These are phyloP conservation scores for Ochropacha duplaris DNA, from an alignment of 2,888 invertebrate species.

Conservation along the genomic window DNA sequence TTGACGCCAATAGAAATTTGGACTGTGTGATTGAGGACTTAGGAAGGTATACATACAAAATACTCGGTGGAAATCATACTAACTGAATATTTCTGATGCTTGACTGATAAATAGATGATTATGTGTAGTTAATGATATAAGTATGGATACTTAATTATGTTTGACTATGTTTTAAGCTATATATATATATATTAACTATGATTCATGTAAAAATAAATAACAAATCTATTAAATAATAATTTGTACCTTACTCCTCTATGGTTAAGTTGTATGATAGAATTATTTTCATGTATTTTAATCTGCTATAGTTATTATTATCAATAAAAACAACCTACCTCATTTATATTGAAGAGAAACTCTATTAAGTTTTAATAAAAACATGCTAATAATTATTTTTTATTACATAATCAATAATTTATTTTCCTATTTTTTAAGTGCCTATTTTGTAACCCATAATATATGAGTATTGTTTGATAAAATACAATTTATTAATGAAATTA, in stretches of 20 bases:
- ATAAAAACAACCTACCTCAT: background rate
- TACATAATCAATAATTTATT: conserved; percentile 67
- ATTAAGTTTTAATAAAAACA: conserved; percentile 27
- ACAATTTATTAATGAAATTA: background rate
- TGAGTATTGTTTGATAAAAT: conserved; percentile 1
- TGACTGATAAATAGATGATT: background rate
- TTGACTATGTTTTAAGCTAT: background rate
- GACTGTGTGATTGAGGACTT: conserved; percentile 61
- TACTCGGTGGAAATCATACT: conserved; percentile 75
- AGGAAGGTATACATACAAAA: conserved; percentile 70
- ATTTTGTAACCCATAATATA: conserved; percentile 33
- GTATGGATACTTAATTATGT: background rate
- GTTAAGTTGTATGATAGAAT: background rate
- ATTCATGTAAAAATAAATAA: background rate
- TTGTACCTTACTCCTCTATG: background rate
- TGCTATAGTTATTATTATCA: background rate
- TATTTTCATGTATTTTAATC: no score
- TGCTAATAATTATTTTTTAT: conserved; percentile 53
- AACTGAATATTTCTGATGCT: conserved; percentile 37
- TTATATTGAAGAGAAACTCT: conserved; percentile 1
- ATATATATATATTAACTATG: no score
- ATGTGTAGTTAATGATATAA: background rate
- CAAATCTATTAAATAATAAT: no score
- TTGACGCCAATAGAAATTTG: conserved; percentile 66
- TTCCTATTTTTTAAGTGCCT: conserved; percentile 49